Evolutionary conservation across 2,888 invertebrate genomes (phyloP).

Genomic region (Tenthredo scrophulariae): DNA sequence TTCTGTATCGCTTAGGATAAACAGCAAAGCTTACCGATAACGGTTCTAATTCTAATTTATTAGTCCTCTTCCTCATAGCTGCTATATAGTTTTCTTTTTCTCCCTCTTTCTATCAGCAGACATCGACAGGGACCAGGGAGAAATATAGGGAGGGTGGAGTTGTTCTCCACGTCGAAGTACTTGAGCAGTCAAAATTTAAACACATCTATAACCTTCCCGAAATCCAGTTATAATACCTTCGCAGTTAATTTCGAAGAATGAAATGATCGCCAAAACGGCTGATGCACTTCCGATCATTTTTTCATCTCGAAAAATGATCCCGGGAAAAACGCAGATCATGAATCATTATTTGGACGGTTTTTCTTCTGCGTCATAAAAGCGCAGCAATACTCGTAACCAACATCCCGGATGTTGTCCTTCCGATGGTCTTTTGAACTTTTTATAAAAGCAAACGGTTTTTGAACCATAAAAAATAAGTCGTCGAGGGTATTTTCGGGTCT

Average conservation of each 20-base stretch:
- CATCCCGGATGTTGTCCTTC: background rate
- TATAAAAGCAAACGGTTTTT: background rate
- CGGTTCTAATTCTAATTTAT: conserved; percentile 37
- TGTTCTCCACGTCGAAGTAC: background rate
- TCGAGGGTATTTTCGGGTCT: background rate
- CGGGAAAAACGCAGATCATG: background rate
- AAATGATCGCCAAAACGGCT: background rate
- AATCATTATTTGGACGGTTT: background rate
- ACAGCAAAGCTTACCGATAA: conserved; percentile 6
- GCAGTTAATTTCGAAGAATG: background rate
- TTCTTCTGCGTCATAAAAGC: background rate
- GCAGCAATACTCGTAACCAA: background rate
- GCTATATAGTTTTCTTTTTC: background rate
- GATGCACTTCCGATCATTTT: background rate
- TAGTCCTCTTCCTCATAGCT: background rate
- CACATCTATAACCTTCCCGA: background rate
- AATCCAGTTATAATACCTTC: background rate
- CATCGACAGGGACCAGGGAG: background rate
- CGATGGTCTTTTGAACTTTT: background rate
- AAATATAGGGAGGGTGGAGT: background rate
- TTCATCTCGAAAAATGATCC: background rate
- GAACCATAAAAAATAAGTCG: background rate
- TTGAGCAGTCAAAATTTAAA: background rate
- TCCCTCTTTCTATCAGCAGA: background rate
- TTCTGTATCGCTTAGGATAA: conserved; percentile 10